A percentile compares a stretch with the other conserved stretches of the same genome.
Evolutionary conservation across 2,113 vertebrate genomes (phyloP).

Genomic region (Gasterosteus aculeatus): DNA sequence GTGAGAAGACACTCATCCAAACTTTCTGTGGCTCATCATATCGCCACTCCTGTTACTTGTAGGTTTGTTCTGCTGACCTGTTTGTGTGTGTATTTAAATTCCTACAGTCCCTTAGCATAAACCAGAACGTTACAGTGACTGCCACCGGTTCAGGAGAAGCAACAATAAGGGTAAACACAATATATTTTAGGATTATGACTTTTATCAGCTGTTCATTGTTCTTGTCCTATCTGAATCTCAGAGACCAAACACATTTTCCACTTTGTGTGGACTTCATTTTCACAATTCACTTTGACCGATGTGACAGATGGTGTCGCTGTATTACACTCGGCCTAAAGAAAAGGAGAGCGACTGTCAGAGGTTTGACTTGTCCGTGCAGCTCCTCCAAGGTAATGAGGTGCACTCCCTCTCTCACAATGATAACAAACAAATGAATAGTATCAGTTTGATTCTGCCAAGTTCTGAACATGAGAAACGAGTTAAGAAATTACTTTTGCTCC

Average conservation of each 20-base stretch:
- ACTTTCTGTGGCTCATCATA: neutral
- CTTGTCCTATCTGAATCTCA: neutral
- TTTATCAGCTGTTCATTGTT: neutral
- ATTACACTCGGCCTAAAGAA: slow-evolving; percentile 79
- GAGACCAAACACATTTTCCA: neutral
- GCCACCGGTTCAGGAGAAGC: slow-evolving; percentile 83
- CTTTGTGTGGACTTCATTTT: neutral
- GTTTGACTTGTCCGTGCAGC: slow-evolving; percentile 78
- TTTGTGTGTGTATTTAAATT: slow-evolving; percentile 3
- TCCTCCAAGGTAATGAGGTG: slow-evolving; percentile 58
- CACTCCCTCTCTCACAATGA: neutral
- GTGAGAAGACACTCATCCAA: slow-evolving; percentile 68
- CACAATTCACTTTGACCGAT: neutral
- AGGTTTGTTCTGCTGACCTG: slow-evolving; percentile 10
- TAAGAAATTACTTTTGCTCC: neutral
- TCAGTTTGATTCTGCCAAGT: neutral
- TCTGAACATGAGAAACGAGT: neutral
- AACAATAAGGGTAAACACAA: slow-evolving; percentile 75
- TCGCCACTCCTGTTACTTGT: neutral
- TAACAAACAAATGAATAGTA: neutral
- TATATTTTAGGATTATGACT: neutral
- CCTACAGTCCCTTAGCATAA: slow-evolving; percentile 63
- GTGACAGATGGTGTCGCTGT: slow-evolving; percentile 82
- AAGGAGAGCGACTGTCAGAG: slow-evolving; percentile 77
- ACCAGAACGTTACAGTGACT: slow-evolving; percentile 78